Percentiles rank a stretch among this genome's conserved stretches.
Evolutionary conservation across 2,797 vertebrate genomes (phyloP).

Genomic region (Agapornis canus): DNA sequence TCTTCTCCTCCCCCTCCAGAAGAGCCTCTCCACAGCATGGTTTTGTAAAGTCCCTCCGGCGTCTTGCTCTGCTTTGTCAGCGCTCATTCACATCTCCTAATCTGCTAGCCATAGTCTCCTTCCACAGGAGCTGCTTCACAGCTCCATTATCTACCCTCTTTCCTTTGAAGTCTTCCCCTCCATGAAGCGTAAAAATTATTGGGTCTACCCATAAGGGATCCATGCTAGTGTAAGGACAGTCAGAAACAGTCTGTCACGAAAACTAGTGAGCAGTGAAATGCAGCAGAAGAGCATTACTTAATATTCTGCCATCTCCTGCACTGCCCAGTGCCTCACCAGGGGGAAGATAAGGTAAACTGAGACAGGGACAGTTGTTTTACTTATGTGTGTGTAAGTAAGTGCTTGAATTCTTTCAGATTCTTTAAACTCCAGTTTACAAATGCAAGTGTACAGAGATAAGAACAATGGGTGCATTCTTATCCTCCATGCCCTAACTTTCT

Average conservation of each 20-base stretch:
- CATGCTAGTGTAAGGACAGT: neutral
- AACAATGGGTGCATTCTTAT: neutral
- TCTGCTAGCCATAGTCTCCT: neutral
- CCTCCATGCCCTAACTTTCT: neutral
- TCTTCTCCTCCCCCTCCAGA: neutral
- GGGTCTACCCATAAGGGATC: neutral
- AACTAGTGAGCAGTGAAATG: neutral
- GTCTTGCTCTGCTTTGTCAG: accelerated
- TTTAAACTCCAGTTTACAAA: neutral
- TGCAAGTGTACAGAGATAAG: neutral
- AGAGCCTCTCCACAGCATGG: accelerated
- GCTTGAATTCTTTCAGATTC: neutral
- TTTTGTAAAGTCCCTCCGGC: neutral
- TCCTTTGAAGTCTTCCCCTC: neutral
- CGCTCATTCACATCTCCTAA: neutral
- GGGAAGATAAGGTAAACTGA: neutral
- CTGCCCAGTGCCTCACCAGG: accelerated
- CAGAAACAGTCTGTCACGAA: neutral
- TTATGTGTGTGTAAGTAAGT: neutral
- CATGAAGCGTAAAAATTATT: neutral
- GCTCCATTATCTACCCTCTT: neutral
- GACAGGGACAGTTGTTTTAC: neutral
- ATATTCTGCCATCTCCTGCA: neutral
- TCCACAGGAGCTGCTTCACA: neutral
- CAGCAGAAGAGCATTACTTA: neutral